Percentiles rank a stretch among this genome's conserved stretches.
These are phyloP conservation scores for Corythornis madagascariensis DNA, from an alignment of 2,113 vertebrate species.

Conservation along the genomic window DNA sequence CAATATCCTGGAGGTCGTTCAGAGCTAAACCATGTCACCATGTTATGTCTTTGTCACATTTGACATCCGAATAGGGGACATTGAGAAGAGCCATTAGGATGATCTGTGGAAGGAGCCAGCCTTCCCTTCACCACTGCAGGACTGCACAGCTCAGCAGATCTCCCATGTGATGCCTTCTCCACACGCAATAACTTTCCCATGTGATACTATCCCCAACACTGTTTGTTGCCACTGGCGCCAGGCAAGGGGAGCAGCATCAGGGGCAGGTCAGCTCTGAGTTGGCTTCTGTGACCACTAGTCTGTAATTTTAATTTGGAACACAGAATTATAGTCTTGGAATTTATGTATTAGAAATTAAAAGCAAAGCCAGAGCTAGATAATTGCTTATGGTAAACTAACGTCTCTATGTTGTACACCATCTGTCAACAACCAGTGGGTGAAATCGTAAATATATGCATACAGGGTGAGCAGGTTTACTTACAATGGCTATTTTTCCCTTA, in stretches of 20 bases:
- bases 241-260: not conserved
- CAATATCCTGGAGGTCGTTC: not conserved
- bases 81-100: not conserved
- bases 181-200: rapidly evolving
- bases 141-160: not conserved
- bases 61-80: not conserved
- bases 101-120: not conserved
- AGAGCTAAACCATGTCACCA: not conserved
- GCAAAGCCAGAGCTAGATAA: not conserved
- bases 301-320: slow-evolving; percentile 28
- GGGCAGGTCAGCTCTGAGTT: not conserved
- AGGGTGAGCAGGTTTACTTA: not conserved
- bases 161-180: not conserved
- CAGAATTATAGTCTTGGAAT: slow-evolving; percentile 21
- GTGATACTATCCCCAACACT: rapidly evolving
- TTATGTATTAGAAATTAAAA: slow-evolving; percentile 23
- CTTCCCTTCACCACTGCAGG: not conserved
- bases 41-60: not conserved
- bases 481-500: not conserved
- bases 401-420: not conserved
- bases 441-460: not conserved
- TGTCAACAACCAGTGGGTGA: not conserved
- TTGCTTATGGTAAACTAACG: not conserved
- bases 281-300: not conserved
- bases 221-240: not conserved